Base-by-base conservation (phyloP, 2,113 vertebrate genomes). In the Eudorcas thomsonii region DNA sequence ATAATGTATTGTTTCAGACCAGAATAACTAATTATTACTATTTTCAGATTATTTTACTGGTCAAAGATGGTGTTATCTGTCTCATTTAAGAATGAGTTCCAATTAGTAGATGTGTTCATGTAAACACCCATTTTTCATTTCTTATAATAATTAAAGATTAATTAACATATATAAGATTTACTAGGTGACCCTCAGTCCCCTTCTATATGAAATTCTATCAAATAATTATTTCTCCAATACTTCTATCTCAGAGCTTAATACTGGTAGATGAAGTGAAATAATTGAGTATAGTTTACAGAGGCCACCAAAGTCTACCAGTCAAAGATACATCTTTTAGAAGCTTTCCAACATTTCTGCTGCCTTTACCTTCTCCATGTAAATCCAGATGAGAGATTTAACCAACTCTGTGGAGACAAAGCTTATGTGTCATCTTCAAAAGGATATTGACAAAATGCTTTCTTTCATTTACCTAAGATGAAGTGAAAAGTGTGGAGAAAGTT, bases 401-500 rank as follows among this genome's bases (percentile, higher is more conserved):
- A 1, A 77, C 25, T 45, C n/a, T 60, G 0, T 39, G 12, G 45
- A 92, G 10, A 78, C 36, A 96, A 80, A 55, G 11, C 6, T 57
- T 8, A 7, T 16, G 7, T 1, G 1, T 15, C 33, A 8, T 52
- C 14, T 96, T 92, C 54, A 82, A 15, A 57, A 74, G 28, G 3
- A 85, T 91, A 50, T 36, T 64, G 39, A 67, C 6, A 80, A 77
- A 90, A 54, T 9, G 52, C 2, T 55, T 90, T 87, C 19, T 55
- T 90, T 87, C 19, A 78, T 85, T 95, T 94, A 57, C 85, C 74
- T 90, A 57, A 60, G 36, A 45, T 80, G 28, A 94, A 94, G 84
- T 45, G 60, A 16, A 80, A 43, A 57, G 3, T 57, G 15, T 77
- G 19, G 17, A 59, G 43, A 62, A 88, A 90, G 15, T 28, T 17